Percentiles rank a stretch among this genome's conserved stretches.
Evolutionary conservation across 2,113 vertebrate genomes (phyloP).

Genomic region (Equus quagga): DNA sequence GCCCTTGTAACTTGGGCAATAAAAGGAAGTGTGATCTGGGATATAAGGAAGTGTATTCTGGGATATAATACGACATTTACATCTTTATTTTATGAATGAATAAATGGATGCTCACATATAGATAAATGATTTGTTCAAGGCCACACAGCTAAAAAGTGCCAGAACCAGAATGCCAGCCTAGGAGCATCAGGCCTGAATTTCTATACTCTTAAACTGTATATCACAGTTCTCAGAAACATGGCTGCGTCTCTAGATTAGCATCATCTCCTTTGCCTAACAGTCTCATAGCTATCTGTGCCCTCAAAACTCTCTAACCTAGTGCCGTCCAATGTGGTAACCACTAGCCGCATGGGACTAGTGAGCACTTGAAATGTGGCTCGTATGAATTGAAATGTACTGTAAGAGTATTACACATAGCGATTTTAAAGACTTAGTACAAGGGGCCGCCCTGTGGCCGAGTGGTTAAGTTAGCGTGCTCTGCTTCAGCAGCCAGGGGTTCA

Average conservation of each 20-base stretch:
- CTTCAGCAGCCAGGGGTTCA: too few relatives aligned
- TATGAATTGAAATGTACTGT: background rate
- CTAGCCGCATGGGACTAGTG: too few relatives aligned
- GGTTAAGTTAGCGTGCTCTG: too few relatives aligned
- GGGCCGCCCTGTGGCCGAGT: too few relatives aligned
- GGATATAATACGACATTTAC: background rate
- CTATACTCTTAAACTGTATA: background rate
- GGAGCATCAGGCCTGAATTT: background rate
- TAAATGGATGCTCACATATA: background rate
- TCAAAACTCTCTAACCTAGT: background rate
- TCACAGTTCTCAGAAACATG: background rate
- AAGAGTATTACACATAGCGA: background rate
- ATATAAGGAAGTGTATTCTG: background rate
- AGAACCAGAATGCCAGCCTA: background rate
- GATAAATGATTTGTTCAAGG: background rate
- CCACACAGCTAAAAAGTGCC: background rate
- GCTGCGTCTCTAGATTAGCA: background rate
- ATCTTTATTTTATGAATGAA: background rate
- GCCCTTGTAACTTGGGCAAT: background rate
- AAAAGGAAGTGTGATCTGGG: background rate
- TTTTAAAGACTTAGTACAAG: background rate
- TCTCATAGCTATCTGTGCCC: background rate
- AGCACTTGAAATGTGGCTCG: background rate
- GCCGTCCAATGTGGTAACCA: background rate
- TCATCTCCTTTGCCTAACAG: background rate